These are phyloP conservation scores for Iselma pallidipennis DNA, from an alignment of 2,888 invertebrate species.

Conservation along the genomic window DNA sequence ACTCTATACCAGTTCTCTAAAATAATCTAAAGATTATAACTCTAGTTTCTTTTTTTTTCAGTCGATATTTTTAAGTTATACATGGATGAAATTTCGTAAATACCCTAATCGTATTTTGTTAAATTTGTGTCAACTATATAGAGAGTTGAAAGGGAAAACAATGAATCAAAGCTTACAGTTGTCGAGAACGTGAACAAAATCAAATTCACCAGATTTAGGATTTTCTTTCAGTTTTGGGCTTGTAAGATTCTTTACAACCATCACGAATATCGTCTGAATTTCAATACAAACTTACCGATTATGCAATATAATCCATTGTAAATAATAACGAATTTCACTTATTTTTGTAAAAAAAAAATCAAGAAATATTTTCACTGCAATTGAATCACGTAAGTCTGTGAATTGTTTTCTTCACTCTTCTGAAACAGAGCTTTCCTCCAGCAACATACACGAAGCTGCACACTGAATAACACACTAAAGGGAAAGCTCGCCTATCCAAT, in stretches of 20 bases:
- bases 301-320: constrained; percentile 17
- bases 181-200: constrained; percentile 6
- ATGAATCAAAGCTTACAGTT: background rate
- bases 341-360: background rate
- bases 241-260: background rate
- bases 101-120: background rate
- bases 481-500: constrained; percentile 33
- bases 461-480: constrained; percentile 29
- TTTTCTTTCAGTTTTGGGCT: background rate
- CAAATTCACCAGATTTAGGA: constrained; percentile 4
- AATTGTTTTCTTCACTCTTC: background rate
- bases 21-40: constrained; percentile 19
- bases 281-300: constrained; percentile 1
- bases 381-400: background rate
- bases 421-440: constrained; percentile 4
- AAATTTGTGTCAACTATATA: background rate
- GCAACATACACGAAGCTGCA: constrained; percentile 14
- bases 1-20: constrained; percentile 15
- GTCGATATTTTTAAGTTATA: constrained; percentile 20
- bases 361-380: background rate
- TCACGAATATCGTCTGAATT: background rate
- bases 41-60: too few relatives aligned
- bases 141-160: background rate
- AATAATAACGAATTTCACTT: background rate
- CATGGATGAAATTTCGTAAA: constrained; percentile 10